Evolutionary conservation across 1,140 invertebrate genomes (phyloP).

Genomic region (Dendrolimus punctatus): DNA sequence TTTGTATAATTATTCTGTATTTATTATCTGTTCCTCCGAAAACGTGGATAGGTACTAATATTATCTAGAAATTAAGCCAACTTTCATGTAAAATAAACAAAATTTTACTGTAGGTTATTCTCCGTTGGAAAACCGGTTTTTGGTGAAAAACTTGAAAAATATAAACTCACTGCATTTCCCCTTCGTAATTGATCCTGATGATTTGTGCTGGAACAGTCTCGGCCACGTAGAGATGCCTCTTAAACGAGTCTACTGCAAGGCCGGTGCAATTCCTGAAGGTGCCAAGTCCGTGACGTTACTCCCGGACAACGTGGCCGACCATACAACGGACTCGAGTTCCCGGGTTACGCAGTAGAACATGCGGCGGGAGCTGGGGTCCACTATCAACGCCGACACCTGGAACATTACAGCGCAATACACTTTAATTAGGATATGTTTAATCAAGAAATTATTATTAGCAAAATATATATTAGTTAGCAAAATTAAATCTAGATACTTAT

Average conservation of each 20-base stretch:
- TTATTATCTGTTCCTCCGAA: no score
- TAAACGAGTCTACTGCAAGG: constrained; percentile 78
- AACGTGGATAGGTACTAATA: no score
- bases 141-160: no score
- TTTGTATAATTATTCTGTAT: no score
- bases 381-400: constrained; percentile 63
- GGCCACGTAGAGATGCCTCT: constrained; percentile 78
- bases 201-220: constrained; percentile 75
- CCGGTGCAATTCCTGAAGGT: constrained; percentile 71
- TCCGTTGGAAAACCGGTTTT: no score
- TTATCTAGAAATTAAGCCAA: no score
- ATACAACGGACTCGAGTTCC: constrained; percentile 19
- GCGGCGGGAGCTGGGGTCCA: constrained; percentile 68
- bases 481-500: no score
- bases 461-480: no score
- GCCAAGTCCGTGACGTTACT: constrained; percentile 17
- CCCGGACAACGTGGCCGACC: constrained; percentile 28
- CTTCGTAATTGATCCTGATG: constrained; percentile 77
- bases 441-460: no score
- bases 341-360: constrained; percentile 73
- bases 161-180: constrained; percentile 61
- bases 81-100: no score
- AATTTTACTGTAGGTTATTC: no score
- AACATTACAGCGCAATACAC: neutral
- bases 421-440: neutral